Percentiles rank a stretch among this genome's conserved stretches.
phyloP scores from a whole-genome alignment of 2,888 invertebrate genomes.

The Tromatobia lineatoria region DNA sequence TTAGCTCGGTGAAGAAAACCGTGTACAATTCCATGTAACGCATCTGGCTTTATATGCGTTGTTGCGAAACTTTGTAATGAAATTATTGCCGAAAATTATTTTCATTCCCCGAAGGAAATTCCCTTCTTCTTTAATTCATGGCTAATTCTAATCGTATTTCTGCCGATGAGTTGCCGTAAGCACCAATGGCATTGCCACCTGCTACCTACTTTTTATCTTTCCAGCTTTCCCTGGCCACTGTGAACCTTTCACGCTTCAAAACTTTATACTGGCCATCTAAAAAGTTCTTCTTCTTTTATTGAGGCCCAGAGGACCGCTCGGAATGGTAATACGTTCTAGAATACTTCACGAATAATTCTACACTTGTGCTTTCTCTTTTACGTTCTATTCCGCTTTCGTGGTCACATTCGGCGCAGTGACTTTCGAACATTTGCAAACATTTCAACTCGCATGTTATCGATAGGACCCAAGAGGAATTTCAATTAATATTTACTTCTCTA shows the following conservation, averaged over 20 bases:
- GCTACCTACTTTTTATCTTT: constrained; percentile 3
- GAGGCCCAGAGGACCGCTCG: constrained; percentile 46
- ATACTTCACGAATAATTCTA: constrained; percentile 47
- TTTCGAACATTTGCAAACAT: constrained; percentile 59
- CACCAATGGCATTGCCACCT: constrained; percentile 27
- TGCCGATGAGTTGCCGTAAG: neutral
- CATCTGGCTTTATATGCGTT: neutral
- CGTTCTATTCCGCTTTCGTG: constrained; percentile 32
- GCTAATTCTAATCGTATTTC: constrained; percentile 46
- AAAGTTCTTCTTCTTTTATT: constrained; percentile 56
- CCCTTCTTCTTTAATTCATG: neutral
- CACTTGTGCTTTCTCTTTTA: constrained; percentile 27
- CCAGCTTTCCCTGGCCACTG: constrained; percentile 3
- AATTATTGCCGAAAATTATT: constrained; percentile 24
- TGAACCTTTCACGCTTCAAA: constrained; percentile 41
- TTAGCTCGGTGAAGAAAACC: neutral
- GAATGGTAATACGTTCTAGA: constrained; percentile 61
- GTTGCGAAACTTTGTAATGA: neutral
- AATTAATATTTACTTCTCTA: constrained; percentile 58
- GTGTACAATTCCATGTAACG: constrained; percentile 7
- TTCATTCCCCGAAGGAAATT: constrained; percentile 21
- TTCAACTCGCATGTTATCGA: constrained; percentile 56
- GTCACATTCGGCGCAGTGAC: constrained; percentile 31
- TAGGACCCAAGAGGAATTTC: constrained; percentile 58
- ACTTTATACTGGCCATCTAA: constrained; percentile 41